These are phyloP conservation scores for Panagrolaimus sp. DNA, from an alignment of 1,140 invertebrate species.

Conservation along the genomic window DNA sequence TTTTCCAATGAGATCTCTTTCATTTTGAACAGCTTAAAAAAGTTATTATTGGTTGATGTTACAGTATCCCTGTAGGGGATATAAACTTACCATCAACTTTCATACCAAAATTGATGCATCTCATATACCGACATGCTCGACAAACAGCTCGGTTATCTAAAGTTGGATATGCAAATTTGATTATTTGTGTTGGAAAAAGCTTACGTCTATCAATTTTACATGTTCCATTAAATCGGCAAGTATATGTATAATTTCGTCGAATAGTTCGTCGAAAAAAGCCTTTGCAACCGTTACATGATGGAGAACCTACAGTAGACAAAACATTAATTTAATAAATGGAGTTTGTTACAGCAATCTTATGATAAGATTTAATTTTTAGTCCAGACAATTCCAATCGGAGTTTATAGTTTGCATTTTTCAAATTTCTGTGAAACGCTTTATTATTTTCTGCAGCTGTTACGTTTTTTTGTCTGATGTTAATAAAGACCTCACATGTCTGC, in stretches of 20 bases:
- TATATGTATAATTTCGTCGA: slow-evolving; percentile 88
- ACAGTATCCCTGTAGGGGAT: background rate
- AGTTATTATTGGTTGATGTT: background rate
- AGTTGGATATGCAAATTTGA: too few relatives aligned
- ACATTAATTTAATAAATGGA: background rate
- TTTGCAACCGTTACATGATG: slow-evolving; percentile 13
- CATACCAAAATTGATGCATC: slow-evolving; percentile 55
- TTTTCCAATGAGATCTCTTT: slow-evolving; percentile 56
- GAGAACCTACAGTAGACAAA: background rate
- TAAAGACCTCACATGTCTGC: too few relatives aligned
- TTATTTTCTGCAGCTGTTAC: too few relatives aligned
- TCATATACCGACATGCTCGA: slow-evolving; percentile 50
- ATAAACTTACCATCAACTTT: slow-evolving; percentile 49
- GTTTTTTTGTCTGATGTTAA: too few relatives aligned
- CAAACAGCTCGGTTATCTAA: slow-evolving; percentile 49
- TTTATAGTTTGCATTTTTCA: too few relatives aligned
- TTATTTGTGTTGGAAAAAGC: too few relatives aligned
- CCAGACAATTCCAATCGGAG: background rate
- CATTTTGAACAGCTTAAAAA: slow-evolving; percentile 55
- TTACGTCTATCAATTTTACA: slow-evolving; percentile 78
- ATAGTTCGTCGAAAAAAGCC: slow-evolving; percentile 82
- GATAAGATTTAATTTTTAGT: background rate
- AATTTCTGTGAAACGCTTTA: too few relatives aligned
- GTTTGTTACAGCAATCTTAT: background rate
- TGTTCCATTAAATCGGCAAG: slow-evolving; percentile 84